phyloP scores from a whole-genome alignment of 2,113 vertebrate species.

The Hydropotes inermis region DNA sequence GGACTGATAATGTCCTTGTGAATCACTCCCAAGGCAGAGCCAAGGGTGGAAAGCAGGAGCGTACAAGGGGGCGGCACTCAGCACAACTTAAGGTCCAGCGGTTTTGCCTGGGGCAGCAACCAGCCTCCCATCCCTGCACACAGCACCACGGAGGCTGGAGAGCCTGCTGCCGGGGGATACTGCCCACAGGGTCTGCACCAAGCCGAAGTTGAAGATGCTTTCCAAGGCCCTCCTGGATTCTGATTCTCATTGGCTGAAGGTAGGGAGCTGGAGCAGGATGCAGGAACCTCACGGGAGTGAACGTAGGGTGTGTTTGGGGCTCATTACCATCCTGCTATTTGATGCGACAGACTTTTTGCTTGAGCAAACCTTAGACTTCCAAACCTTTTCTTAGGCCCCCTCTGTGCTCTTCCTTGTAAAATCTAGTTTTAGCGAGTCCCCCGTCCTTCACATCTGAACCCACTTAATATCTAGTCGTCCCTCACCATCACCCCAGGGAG shows the following conservation, averaged over 20 bases:
- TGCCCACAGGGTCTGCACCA: not conserved
- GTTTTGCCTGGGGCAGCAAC: not conserved
- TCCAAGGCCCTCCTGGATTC: not conserved
- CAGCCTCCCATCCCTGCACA: not conserved
- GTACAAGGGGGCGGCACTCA: not conserved
- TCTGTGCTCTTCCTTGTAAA: not conserved
- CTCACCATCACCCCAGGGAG: not conserved
- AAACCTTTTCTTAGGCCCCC: not conserved
- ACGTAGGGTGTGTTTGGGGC: not conserved
- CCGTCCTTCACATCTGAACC: not conserved
- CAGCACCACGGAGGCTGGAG: not conserved
- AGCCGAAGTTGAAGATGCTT: not conserved
- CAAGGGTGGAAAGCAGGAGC: not conserved
- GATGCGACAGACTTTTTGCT: not conserved
- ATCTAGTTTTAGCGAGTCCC: not conserved
- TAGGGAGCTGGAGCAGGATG: not conserved
- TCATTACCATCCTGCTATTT: not conserved
- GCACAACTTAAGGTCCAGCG: not conserved
- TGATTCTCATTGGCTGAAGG: not conserved
- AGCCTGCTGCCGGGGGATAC: no score
- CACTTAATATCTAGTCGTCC: not conserved
- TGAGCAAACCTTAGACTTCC: not conserved
- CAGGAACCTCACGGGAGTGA: not conserved
- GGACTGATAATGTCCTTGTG: not conserved
- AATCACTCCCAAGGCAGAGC: not conserved